Percentiles rank a stretch among this genome's conserved stretches.
phyloP scores from a whole-genome alignment of 2,888 invertebrate genomes.

The Furcula furcula region DNA sequence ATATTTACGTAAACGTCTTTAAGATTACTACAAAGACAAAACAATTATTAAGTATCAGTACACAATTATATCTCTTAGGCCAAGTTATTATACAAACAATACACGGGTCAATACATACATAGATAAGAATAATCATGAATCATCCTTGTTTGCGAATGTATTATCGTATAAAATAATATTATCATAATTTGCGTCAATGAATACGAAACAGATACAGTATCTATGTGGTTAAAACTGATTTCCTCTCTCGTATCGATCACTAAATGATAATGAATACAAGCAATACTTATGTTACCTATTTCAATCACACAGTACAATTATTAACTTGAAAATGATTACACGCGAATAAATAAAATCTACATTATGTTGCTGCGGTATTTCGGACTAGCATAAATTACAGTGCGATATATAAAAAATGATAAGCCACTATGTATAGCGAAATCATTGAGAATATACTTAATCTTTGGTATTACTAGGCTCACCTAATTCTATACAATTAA shows the following conservation, averaged over 20 bases:
- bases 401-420: conserved; percentile 48
- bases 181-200: conserved; percentile 48
- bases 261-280: conserved; percentile 51
- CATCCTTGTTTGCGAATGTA: conserved; percentile 30
- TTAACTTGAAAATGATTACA: conserved; percentile 46
- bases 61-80: conserved; percentile 37
- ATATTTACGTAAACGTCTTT: too few species aligned
- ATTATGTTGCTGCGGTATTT: conserved; percentile 61
- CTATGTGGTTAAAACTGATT: conserved; percentile 41
- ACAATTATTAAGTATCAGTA: conserved; percentile 7
- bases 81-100: conserved; percentile 36
- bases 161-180: conserved; percentile 35
- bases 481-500: conserved; percentile 59
- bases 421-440: conserved; percentile 45
- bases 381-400: conserved; percentile 68
- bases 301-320: conserved; percentile 35
- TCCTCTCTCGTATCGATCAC: conserved; percentile 38
- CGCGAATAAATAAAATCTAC: conserved; percentile 57
- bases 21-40: too few species aligned
- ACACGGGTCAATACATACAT: conserved; percentile 17
- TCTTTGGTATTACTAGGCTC: conserved; percentile 75
- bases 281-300: conserved; percentile 41
- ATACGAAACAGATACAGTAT: conserved; percentile 34
- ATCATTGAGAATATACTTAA: conserved; percentile 45
- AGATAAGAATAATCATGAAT: conserved; percentile 30